Conservation (phyloP, 64 coral and sea anemone species). For the Pachyseris speciosa region DNA sequence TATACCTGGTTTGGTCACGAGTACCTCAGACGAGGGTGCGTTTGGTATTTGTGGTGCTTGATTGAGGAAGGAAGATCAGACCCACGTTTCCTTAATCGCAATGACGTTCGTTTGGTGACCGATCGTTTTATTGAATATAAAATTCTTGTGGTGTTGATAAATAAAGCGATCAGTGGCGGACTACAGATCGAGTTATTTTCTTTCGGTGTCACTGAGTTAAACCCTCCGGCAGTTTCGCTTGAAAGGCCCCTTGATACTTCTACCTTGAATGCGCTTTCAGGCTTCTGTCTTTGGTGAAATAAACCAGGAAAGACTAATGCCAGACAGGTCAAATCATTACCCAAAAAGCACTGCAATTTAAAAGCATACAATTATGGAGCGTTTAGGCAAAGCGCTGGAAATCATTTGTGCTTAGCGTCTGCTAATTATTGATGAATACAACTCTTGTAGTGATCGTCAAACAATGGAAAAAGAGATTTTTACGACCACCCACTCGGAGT, state of each 20-base stretch:
- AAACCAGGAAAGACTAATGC: not conserved
- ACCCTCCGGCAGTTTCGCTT: slow-evolving; percentile 18
- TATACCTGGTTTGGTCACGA: not conserved
- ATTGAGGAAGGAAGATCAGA: slow-evolving; percentile 26
- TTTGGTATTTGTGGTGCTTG: not conserved
- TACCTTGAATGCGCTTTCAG: not conserved
- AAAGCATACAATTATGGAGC: not conserved
- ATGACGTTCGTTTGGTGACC: not conserved
- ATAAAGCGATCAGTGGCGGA: slow-evolving; percentile 9
- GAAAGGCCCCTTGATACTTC: not conserved
- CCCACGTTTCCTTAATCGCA: not conserved
- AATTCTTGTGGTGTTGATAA: slow-evolving; percentile 37
- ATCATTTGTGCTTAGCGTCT: not conserved
- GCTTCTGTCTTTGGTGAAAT: not conserved
- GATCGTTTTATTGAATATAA: not conserved
- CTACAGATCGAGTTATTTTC: not conserved
- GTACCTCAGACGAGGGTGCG: not conserved
- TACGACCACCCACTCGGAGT: not conserved
- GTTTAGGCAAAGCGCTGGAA: not conserved
- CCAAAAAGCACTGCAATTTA: not conserved
- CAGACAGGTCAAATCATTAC: not conserved
- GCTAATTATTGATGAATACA: slow-evolving; percentile 2
- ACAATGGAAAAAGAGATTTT: not conserved
- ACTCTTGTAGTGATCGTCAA: not conserved
- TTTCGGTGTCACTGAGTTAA: not conserved